Conservation (phyloP, 1,140 invertebrate species). For the Dolichoris vasculosae region DNA sequence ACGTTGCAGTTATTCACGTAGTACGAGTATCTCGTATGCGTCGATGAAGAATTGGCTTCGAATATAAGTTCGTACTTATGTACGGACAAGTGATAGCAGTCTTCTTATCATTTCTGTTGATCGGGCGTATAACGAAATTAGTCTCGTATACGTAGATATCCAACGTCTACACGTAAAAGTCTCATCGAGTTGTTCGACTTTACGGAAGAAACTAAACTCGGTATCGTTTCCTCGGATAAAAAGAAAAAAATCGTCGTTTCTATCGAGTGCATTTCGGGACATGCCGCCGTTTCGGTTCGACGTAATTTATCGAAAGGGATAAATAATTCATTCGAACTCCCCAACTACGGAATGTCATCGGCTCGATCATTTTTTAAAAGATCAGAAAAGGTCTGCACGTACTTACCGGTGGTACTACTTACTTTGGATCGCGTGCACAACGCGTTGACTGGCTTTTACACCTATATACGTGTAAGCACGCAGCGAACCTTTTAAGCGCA, state of each 20-base stretch:
- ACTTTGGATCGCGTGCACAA: neutral
- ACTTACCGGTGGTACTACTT: neutral
- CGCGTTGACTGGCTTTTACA: neutral
- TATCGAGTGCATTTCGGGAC: no score
- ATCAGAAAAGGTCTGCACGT: neutral
- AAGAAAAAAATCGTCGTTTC: neutral
- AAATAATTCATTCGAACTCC: neutral
- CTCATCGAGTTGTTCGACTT: neutral
- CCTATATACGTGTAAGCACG: neutral
- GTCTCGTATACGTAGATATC: neutral
- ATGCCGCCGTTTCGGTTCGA: neutral
- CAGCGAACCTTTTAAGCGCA: neutral
- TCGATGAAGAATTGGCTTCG: neutral
- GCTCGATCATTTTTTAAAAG: neutral
- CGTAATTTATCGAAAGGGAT: neutral
- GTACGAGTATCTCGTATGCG: neutral
- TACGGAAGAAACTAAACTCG: neutral
- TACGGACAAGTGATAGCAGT: neutral
- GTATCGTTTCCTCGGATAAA: neutral
- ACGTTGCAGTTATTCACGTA: no score
- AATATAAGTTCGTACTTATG: neutral
- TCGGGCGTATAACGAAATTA: constrained; percentile 24
- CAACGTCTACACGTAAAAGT: neutral
- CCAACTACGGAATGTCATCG: neutral
- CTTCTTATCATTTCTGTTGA: neutral